Conservation (phyloP, 2,888 invertebrate species). For the Monopis laevigella region DNA sequence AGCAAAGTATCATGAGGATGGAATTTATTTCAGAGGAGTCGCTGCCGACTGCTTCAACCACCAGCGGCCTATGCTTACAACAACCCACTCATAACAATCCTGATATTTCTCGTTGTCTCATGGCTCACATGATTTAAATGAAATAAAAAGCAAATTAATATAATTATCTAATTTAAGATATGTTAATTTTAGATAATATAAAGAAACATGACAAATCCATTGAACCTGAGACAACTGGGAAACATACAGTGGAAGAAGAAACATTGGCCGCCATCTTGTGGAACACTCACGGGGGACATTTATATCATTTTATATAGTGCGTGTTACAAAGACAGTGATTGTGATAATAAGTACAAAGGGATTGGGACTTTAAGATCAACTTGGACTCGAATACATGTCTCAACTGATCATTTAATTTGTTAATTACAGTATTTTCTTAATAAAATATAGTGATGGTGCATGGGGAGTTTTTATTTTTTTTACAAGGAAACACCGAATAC, state of each 20-base stretch:
- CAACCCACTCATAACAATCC: constrained; percentile 68
- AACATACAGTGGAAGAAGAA: constrained; percentile 48
- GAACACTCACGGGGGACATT: constrained; percentile 71
- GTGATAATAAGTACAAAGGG: constrained; percentile 21
- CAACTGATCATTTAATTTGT: constrained; percentile 15
- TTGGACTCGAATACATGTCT: constrained; percentile 9
- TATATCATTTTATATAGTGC: constrained; percentile 64
- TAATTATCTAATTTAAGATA: constrained; percentile 42
- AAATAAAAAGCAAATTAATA: constrained; percentile 1
- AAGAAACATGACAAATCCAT: constrained; percentile 55
- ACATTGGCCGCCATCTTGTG: constrained; percentile 67
- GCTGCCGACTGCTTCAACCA: constrained; percentile 51
- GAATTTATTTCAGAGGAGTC: constrained; percentile 66
- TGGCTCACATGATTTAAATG: constrained; percentile 69
- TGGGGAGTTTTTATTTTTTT: constrained; percentile 42
- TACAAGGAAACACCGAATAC: constrained; percentile 27
- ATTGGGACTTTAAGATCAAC: constrained; percentile 31
- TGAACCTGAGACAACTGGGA: constrained; percentile 61
- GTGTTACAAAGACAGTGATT: constrained; percentile 38
- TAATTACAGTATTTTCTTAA: constrained; percentile 39
- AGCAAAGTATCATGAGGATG: constrained; percentile 54
- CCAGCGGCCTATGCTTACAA: constrained; percentile 57
- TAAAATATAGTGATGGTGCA: constrained; percentile 42
- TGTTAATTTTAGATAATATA: constrained; percentile 62
- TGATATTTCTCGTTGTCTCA: constrained; percentile 71